A percentile compares a stretch with the other conserved stretches of the same genome.
Conservation (phyloP, 2,113 vertebrate genomes). For the Chaetura pelagica region DNA sequence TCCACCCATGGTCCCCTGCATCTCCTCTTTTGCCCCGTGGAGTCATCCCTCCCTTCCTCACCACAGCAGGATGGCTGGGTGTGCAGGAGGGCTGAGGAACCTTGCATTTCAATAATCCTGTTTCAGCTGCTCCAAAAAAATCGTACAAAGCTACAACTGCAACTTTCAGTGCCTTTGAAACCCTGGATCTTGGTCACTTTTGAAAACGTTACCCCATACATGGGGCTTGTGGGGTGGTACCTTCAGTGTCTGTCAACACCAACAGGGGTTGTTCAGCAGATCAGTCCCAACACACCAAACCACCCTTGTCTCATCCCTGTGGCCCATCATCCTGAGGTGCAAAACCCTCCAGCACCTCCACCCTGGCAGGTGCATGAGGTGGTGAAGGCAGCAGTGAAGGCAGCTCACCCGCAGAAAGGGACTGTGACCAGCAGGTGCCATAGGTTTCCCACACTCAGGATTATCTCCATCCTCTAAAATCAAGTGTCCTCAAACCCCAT, state of each 20-base stretch:
- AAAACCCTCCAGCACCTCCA: not conserved
- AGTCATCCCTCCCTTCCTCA: not conserved
- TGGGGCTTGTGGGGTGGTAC: no score
- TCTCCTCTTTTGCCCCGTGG: not conserved
- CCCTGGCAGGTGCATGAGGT: not conserved
- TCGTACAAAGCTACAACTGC: not conserved
- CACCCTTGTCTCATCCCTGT: not conserved
- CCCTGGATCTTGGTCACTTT: not conserved
- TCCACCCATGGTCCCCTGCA: fast-evolving
- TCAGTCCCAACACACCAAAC: not conserved
- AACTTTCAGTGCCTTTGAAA: not conserved
- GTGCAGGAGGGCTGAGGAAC: not conserved
- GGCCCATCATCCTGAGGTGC: not conserved
- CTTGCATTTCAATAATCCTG: not conserved
- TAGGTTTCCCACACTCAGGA: not conserved
- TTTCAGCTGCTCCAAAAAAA: not conserved
- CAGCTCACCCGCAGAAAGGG: not conserved
- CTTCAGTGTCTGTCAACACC: not conserved
- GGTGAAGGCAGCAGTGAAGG: not conserved
- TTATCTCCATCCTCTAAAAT: not conserved
- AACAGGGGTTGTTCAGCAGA: not conserved
- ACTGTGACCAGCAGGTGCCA: conserved; percentile 44
- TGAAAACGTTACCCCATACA: not conserved
- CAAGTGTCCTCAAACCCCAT: not conserved
- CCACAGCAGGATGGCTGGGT: not conserved